Base-by-base conservation (phyloP, 2,113 vertebrate genomes). In the Mobula birostris region DNA sequence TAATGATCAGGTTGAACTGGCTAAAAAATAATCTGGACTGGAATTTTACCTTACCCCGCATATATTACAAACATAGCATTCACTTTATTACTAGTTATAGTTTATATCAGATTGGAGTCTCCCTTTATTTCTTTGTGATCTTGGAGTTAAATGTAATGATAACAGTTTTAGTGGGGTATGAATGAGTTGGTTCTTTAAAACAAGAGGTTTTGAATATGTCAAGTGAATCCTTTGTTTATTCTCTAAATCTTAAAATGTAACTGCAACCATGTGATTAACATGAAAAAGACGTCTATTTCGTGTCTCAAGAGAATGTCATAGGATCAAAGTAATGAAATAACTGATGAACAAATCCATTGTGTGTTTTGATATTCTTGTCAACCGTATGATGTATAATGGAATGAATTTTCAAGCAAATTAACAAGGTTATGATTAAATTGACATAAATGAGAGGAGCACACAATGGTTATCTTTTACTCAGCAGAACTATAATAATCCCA, bases 301-400 rank as follows among this genome's bases (percentile, higher is more conserved):
- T 29, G 68, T 91, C 63, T 70, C 90, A 92, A 72, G 32, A 72
- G 17, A 29, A 68, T 7, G 21, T 93, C 91, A 93, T 74, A 15
- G 36, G 91, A 93, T 76, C 32, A 93, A 27, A 74, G 17, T 76
- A 93, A 93, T 93, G 68, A 93, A 93, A 56, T 93, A 56, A 93
- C n/a, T 19, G 7, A 93, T 72, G 68, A 74, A 76, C 91, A 93
- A 21, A 14, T 19, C 32, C 61, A 70, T 36, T 0, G 21, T 93
- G 21, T 93, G 36, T 93, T 76, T 93, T 70, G 9, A 76, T 27
- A 48, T 40, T 76, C 32, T 74, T n/a, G 29, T 15, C 27, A 19
- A 90, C 58, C 66, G n/a, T 63, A 63, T 11, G 27, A 88, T 48
- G 21, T 48, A 72, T 76, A 74, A 29, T 48, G 21, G 21, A 72